Conservation (phyloP, 92 coral and sea anemone genomes). For the Parazoanthus atlanticus region DNA sequence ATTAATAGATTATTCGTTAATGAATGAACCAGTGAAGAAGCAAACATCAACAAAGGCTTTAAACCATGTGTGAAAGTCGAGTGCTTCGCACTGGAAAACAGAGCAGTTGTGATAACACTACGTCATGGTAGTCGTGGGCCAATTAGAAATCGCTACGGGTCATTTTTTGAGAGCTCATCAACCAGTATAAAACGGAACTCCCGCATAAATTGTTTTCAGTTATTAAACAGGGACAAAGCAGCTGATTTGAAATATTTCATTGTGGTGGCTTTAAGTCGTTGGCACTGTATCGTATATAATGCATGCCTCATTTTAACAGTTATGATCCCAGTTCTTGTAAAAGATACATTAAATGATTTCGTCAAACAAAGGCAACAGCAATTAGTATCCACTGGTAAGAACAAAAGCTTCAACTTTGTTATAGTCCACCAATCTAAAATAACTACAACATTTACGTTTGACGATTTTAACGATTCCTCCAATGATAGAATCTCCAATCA, state of each 20-base stretch:
- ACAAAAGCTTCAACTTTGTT: too few relatives aligned
- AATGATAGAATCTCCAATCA: too few relatives aligned
- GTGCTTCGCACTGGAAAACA: conserved; percentile 16
- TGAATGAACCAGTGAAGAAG: not conserved
- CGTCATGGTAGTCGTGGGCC: conserved; percentile 35
- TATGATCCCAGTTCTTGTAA: too few relatives aligned
- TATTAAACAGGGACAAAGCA: not conserved
- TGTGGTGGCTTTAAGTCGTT: not conserved
- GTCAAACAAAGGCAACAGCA: too few relatives aligned
- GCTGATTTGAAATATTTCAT: too few relatives aligned
- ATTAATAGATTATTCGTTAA: conserved; percentile 3
- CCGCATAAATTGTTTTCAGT: not conserved
- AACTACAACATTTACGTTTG: too few relatives aligned
- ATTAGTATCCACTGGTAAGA: too few relatives aligned
- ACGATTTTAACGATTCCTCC: too few relatives aligned
- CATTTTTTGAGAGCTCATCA: conserved; percentile 14
- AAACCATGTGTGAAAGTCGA: conserved; percentile 6
- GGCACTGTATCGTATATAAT: not conserved
- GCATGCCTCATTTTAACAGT: too few relatives aligned
- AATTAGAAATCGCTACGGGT: conserved; percentile 30
- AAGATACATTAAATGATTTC: too few relatives aligned
- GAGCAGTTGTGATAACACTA: conserved; percentile 11
- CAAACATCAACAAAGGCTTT: conserved; percentile 12
- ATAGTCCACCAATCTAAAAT: too few relatives aligned
- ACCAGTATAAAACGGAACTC: not conserved